Base-by-base conservation (phyloP, 2,797 vertebrate genomes). In the Argyrosomus regius region DNA sequence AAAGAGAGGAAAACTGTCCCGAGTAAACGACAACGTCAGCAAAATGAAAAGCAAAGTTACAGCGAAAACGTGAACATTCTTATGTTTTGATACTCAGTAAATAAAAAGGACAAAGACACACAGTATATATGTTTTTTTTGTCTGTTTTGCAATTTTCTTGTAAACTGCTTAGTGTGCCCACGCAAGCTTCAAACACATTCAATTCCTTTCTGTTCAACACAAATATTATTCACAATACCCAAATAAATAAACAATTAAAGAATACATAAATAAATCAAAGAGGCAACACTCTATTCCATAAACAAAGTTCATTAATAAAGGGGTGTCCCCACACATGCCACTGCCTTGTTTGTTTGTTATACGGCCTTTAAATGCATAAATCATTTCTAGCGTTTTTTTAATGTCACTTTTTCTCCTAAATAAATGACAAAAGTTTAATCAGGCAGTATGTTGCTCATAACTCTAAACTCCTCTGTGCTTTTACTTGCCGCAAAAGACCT, bases 391-490 rank as follows among this genome's bases (percentile, higher is more conserved):
- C 26, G 7, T 71, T 76, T 82, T 77, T 60, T 53, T 67, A 24
- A 52, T 45, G 57, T 83, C 43, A 80, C 49, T 67, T 80, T 68
- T 82, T 78, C 35, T 75, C 62, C 66, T 60, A 68, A 80, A 86
- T 63, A 79, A 87, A 83, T 46, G 43, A 80, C 64, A 63, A 62
- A 80, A 72, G 67, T 80, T 70, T 20, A 46, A 81, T 87, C 87
- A 85, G 93, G 93, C 93, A 93, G 93, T 93, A 84, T 88, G 77
- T 88, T 92, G 90, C 91, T 91, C 75, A 56, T 68, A 83, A 78
- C 58, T 83, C 72, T 59, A 31, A 78, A 83, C 80, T 8, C 50
- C 50, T 84, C 83, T 92, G 88, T 92, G 83, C 92, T 90, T 89
- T 82, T 53, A 77, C 62, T 84, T 84, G 28, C 75, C 71, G 83